Base-by-base conservation (phyloP, 2,888 invertebrate genomes). In the Noctua pronuba region DNA sequence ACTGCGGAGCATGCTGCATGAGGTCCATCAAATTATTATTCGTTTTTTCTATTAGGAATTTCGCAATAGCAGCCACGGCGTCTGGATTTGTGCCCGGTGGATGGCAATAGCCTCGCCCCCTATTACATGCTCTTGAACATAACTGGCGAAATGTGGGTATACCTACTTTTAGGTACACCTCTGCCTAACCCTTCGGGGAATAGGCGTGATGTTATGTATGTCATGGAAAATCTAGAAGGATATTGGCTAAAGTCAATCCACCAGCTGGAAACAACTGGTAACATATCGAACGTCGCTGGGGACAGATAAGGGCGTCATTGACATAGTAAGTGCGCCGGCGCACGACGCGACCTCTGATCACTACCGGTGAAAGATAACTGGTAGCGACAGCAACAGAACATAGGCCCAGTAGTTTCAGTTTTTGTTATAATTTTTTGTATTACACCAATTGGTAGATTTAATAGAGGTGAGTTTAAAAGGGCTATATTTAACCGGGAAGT, bases 301-400 rank as follows among this genome's bases (percentile, higher is more conserved):
- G 58, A n/a, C 60, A 82, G 88, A 82, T 85, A 86, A 87, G 83
- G 69, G 83, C 86, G 89, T 73, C 91, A 92, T 92, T 92, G 92
- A 91, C 92, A 92, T 86, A 92, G 83, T 87, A 88, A 85, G 81
- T 86, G 77, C 87, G 85, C 85, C 84, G 90, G 91, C 88, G 81
- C 88, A 77, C 84, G 79, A 73, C 79, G 65, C 79, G 88, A 85
- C 88, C 87, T 90, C 88, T 93, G 92, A 90, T 90, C 85, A 87
- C 91, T 92, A 90, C 92, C 92, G 92, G 93, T 89, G 92, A 93
- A 92, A 94, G 93, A 94, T 92, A 92, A 88, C 66, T 68, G 58
- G 92, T 92, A 94, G 79, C 18, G 92, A 79, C 82, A 55, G 88
- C 92, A 95, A 31, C 89, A 86, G 49, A 85, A 55, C 13, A 5